These are phyloP conservation scores for Chanos chanos DNA, from an alignment of 2,797 vertebrate species.

Conservation along the genomic window DNA sequence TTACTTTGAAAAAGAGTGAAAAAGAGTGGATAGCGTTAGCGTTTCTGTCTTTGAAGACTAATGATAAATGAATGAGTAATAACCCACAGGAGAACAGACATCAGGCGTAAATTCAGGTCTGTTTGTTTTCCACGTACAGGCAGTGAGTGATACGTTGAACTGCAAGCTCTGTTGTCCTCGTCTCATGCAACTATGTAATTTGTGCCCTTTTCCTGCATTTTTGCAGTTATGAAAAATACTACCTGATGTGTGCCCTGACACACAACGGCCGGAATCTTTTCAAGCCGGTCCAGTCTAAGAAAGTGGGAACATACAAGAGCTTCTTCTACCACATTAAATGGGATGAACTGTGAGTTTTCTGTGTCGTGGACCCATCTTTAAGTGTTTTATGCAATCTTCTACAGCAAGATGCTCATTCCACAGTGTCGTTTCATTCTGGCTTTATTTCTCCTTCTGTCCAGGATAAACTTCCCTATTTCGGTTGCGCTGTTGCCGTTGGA, in stretches of 20 bases:
- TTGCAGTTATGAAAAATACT: constrained; percentile 95
- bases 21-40: too few species aligned
- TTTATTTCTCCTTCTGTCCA: constrained; percentile 48
- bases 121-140: too few species aligned
- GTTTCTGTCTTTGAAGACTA: too few species aligned
- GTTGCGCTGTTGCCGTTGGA: constrained; percentile 92
- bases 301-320: constrained; percentile 92
- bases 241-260: constrained; percentile 88
- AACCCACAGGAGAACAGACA: too few species aligned
- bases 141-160: background rate
- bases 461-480: constrained; percentile 93
- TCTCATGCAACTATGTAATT: background rate
- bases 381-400: too few species aligned
- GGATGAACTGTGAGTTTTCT: constrained; percentile 91
- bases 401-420: background rate
- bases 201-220: constrained; percentile 3
- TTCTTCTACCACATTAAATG: constrained; percentile 98
- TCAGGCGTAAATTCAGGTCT: too few species aligned
- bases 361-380: background rate
- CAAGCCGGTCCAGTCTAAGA: constrained; percentile 95
- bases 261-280: constrained; percentile 94
- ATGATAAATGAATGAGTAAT: too few species aligned
- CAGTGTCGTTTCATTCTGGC: background rate
- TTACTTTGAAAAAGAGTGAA: too few species aligned
- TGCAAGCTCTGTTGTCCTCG: background rate